Evolutionary conservation across 2,113 vertebrate genomes (phyloP).

Genomic region (Pachypanchax playfairii): DNA sequence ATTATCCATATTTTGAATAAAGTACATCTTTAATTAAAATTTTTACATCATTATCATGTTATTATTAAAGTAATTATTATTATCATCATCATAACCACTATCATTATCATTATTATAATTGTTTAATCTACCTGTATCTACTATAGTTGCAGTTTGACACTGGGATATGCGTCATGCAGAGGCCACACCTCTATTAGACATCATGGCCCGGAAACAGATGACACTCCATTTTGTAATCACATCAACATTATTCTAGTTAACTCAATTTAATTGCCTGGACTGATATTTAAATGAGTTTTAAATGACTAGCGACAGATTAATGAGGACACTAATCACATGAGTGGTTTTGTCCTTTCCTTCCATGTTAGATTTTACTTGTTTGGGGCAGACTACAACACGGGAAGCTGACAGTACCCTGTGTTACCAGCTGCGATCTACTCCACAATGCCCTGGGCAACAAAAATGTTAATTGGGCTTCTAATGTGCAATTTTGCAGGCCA

Average conservation of each 20-base stretch:
- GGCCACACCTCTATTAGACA: slow-evolving; percentile 28
- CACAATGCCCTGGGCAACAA: slow-evolving; percentile 75
- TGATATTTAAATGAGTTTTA: slow-evolving; percentile 72
- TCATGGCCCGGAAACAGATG: slow-evolving; percentile 34
- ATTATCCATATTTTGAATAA: not conserved
- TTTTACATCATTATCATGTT: too few relatives aligned
- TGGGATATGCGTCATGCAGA: not conserved
- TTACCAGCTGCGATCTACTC: slow-evolving; percentile 66
- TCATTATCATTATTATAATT: too few relatives aligned
- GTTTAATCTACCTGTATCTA: not conserved
- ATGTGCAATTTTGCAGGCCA: slow-evolving; percentile 77
- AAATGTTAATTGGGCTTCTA: slow-evolving; percentile 83
- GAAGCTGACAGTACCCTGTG: slow-evolving; percentile 48
- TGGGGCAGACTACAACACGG: slow-evolving; percentile 13
- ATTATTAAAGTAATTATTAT: too few relatives aligned
- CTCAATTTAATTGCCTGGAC: slow-evolving; percentile 70
- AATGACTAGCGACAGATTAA: slow-evolving; percentile 76
- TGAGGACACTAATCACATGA: slow-evolving; percentile 66
- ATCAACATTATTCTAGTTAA: slow-evolving; percentile 75
- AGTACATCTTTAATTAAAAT: too few relatives aligned
- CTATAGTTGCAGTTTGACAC: not conserved
- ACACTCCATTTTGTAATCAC: slow-evolving; percentile 67
- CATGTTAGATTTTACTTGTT: slow-evolving; percentile 50
- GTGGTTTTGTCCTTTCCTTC: slow-evolving; percentile 60
- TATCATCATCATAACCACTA: too few relatives aligned